Conservation (phyloP, 2,888 invertebrate species). For the Encarsia formosa region DNA sequence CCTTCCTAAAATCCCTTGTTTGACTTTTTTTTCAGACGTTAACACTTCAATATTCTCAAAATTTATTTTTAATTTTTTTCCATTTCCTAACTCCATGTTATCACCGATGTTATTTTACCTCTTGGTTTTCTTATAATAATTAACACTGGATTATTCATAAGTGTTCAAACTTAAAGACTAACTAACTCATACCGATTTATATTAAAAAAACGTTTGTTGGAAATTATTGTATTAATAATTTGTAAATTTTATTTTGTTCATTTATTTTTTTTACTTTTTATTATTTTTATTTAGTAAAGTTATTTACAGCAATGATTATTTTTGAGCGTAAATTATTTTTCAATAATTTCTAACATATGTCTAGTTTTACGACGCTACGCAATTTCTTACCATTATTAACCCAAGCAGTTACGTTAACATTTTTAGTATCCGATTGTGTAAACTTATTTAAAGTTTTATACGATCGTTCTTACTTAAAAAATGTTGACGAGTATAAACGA, state of each 20-base stretch:
- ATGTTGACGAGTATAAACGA: no score
- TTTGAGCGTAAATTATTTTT: no score
- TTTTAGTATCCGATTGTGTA: no score
- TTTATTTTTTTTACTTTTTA: background rate
- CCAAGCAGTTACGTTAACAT: no score
- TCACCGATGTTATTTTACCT: slow-evolving; percentile 46
- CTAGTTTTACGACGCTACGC: background rate
- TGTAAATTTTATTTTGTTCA: background rate
- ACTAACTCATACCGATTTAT: slow-evolving; percentile 1
- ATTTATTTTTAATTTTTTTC: slow-evolving; percentile 1
- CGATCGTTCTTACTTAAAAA: no score
- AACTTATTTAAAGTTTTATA: no score
- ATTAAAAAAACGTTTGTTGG: slow-evolving; percentile 15
- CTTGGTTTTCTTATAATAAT: slow-evolving; percentile 47
- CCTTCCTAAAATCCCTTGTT: slow-evolving; percentile 17
- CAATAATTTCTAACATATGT: slow-evolving; percentile 7
- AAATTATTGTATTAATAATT: background rate
- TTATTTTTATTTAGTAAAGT: no score
- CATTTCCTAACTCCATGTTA: slow-evolving; percentile 17
- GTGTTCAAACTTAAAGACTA: slow-evolving; percentile 4
- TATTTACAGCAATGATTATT: no score
- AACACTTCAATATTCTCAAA: slow-evolving; percentile 17
- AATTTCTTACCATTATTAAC: no score
- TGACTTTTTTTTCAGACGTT: slow-evolving; percentile 20
- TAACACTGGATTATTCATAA: slow-evolving; percentile 33